A percentile compares a stretch with the other conserved stretches of the same genome.
These are phyloP conservation scores for Cheilosia pagana DNA, from an alignment of 2,888 invertebrate species.

Conservation along the genomic window DNA sequence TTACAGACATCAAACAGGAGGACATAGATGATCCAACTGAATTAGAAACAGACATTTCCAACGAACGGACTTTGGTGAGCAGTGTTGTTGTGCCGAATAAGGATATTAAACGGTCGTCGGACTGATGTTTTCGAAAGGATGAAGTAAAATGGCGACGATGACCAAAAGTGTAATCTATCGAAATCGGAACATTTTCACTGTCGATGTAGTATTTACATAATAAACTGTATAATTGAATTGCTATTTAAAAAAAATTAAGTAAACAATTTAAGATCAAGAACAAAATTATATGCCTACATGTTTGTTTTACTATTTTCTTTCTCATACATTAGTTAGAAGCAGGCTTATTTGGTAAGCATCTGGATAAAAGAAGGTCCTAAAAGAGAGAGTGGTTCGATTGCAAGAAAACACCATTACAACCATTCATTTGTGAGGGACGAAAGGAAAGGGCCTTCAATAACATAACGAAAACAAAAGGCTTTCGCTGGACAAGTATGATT, in stretches of 20 bases:
- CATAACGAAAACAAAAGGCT: too few relatives aligned
- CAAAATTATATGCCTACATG: background rate
- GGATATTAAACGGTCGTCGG: conserved; percentile 56
- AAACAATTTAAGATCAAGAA: conserved; percentile 57
- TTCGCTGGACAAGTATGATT: too few relatives aligned
- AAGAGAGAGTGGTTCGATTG: too few relatives aligned
- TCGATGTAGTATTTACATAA: conserved; percentile 66
- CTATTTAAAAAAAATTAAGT: conserved; percentile 51
- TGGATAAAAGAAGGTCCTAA: too few relatives aligned
- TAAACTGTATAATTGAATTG: conserved; percentile 70
- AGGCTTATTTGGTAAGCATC: too few relatives aligned
- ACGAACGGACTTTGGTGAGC: conserved; percentile 75
- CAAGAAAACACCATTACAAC: too few relatives aligned
- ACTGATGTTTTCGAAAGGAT: conserved; percentile 47
- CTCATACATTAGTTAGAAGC: too few relatives aligned
- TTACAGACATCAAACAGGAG: conserved; percentile 74
- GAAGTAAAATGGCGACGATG: conserved; percentile 31
- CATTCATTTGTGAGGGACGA: too few relatives aligned
- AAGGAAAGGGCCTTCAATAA: too few relatives aligned
- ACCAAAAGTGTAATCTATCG: conserved; percentile 58
- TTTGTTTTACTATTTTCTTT: too few relatives aligned
- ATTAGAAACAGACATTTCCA: conserved; percentile 72
- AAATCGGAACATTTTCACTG: conserved; percentile 57
- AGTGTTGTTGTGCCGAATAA: conserved; percentile 74
- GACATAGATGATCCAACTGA: conserved; percentile 76